Conservation (phyloP, 1,140 invertebrate species). For the Pseudoatta argentina region DNA sequence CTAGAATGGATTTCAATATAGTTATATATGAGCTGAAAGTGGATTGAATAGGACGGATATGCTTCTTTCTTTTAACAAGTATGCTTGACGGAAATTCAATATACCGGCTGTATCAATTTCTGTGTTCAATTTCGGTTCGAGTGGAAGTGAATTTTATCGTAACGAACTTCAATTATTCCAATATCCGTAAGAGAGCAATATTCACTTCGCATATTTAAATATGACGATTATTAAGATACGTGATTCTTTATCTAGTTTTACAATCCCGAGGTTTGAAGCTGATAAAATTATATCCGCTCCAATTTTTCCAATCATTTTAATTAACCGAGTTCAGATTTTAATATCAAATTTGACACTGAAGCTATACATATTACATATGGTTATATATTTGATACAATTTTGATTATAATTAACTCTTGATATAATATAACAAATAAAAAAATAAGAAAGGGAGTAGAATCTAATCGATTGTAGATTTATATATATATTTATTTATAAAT, state of each 20-base stretch:
- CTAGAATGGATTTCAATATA: not conserved
- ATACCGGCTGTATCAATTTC: not conserved
- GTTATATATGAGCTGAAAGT: not conserved
- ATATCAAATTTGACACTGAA: not conserved
- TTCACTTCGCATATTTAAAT: not conserved
- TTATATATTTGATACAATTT: not conserved
- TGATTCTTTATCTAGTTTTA: conserved; percentile 22
- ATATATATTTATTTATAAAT: conserved; percentile 16
- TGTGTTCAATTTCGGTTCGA: not conserved
- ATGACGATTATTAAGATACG: conserved; percentile 43
- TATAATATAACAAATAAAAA: not conserved
- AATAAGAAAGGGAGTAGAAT: not conserved
- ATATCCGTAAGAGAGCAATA: conserved; percentile 20
- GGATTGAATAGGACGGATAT: not conserved
- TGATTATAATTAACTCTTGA: not conserved
- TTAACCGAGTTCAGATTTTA: not conserved
- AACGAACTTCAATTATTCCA: conserved; percentile 9
- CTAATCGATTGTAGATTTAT: not conserved
- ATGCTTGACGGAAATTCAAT: conserved; percentile 1
- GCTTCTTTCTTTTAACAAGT: not conserved
- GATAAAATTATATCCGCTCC: conserved; percentile 33
- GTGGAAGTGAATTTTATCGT: conserved; percentile 3
- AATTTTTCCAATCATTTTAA: conserved; percentile 41
- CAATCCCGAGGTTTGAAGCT: conserved; percentile 32
- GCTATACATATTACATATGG: not conserved